Conservation (phyloP, 1,140 invertebrate species). For the Carcinoscorpius rotundicauda region DNA sequence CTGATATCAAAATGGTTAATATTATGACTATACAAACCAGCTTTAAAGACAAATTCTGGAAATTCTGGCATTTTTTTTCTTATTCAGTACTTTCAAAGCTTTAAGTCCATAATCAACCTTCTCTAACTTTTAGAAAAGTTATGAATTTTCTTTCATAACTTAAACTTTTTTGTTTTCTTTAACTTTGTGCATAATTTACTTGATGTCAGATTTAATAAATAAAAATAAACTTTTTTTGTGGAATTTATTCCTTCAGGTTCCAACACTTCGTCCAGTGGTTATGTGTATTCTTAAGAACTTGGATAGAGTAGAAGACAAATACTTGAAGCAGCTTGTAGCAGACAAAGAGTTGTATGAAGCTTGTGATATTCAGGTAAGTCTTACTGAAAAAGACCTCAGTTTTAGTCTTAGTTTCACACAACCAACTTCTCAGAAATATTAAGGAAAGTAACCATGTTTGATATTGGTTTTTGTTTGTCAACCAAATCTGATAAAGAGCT, state of each 20-base stretch:
- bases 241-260: conserved; percentile 14
- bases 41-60: too few species aligned
- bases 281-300: conserved; percentile 90
- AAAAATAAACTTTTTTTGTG: neutral
- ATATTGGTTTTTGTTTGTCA: too few species aligned
- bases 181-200: neutral
- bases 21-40: too few species aligned
- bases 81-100: too few species aligned
- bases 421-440: too few species aligned
- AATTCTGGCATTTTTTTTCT: too few species aligned
- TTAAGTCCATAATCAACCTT: neutral
- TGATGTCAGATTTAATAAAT: too few species aligned
- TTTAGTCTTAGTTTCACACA: neutral
- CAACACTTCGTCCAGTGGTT: conserved; percentile 79
- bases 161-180: neutral
- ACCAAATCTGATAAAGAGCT: too few species aligned
- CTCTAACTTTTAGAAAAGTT: neutral
- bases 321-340: conserved; percentile 65
- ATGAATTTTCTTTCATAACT: neutral
- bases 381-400: neutral
- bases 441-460: too few species aligned
- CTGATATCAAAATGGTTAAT: too few species aligned
- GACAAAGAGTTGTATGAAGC: conserved; percentile 88
- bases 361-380: conserved; percentile 64
- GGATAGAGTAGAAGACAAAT: conserved; percentile 85